Evolutionary conservation across 2,888 invertebrate genomes (phyloP).

Genomic region (Lathronympha strigana): DNA sequence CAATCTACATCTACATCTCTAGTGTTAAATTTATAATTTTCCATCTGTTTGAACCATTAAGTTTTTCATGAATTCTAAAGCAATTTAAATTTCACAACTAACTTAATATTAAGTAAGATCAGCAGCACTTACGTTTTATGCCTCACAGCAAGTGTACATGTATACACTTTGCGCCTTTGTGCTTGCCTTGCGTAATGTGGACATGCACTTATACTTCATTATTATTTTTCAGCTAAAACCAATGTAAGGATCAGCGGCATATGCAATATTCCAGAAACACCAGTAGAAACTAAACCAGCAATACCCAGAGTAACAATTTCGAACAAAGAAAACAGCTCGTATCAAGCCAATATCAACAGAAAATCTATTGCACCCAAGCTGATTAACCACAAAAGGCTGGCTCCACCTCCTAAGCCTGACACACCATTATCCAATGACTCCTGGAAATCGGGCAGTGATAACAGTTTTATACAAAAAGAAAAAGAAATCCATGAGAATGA

Average conservation of each 20-base stretch:
- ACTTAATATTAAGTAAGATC: no score
- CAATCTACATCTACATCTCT: no score
- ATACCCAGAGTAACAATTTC: constrained; percentile 54
- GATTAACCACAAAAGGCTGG: constrained; percentile 41
- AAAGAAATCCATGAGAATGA: constrained; percentile 68
- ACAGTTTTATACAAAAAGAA: constrained; percentile 72
- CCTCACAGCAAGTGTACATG: no score
- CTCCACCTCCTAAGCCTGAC: constrained; percentile 51
- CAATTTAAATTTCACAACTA: no score
- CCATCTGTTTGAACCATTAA: no score
- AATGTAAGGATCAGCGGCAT: constrained; percentile 71
- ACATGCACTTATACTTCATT: not conserved
- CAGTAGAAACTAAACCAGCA: constrained; percentile 53
- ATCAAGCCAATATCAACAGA: constrained; percentile 44
- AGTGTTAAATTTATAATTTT: no score
- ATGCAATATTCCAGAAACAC: constrained; percentile 67
- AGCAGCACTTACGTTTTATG: no score
- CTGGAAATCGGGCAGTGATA: constrained; percentile 69
- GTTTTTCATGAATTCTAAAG: no score
- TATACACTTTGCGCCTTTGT: no score
- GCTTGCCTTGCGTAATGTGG: no score
- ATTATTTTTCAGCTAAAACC: constrained; percentile 53
- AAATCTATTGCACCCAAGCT: constrained; percentile 44
- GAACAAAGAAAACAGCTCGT: constrained; percentile 66
- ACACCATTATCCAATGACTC: constrained; percentile 67